Conservation (phyloP, 2,888 invertebrate genomes). For the Hybos culiciformis region DNA sequence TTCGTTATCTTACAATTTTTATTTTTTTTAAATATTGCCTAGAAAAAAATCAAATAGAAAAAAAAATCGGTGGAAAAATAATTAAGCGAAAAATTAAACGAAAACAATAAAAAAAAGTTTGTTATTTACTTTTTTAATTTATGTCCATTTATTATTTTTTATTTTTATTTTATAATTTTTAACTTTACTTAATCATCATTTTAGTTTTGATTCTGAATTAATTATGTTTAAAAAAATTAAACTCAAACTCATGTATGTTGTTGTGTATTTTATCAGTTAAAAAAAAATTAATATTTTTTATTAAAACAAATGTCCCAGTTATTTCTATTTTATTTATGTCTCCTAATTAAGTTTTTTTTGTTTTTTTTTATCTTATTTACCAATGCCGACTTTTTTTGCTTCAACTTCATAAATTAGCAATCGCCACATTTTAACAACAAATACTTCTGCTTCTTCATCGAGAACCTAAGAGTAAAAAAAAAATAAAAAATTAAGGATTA, state of each 20-base stretch:
- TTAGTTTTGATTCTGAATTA: not conserved
- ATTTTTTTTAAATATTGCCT: too few species aligned
- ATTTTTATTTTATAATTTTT: too few species aligned
- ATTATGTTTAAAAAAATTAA: not conserved
- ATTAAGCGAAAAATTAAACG: too few species aligned
- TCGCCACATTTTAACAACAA: constrained; percentile 99
- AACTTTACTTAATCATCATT: too few species aligned
- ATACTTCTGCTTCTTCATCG: constrained; percentile 99
- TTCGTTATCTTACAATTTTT: too few species aligned
- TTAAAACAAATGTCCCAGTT: not conserved
- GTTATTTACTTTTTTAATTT: too few species aligned
- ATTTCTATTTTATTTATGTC: not conserved
- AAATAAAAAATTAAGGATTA: not conserved
- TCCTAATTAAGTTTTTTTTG: not conserved
- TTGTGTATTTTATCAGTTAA: not conserved
- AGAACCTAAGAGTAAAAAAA: constrained; percentile 57
- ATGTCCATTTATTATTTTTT: too few species aligned
- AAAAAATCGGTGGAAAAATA: too few species aligned
- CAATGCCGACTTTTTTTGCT: constrained; percentile 78
- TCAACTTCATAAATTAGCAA: constrained; percentile 98
- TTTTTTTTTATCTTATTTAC: constrained; percentile 1
- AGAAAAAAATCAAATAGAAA: too few species aligned
- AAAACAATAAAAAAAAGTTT: too few species aligned
- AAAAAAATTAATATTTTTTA: not conserved
- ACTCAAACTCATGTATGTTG: too few species aligned